Evolutionary conservation across 2,797 vertebrate genomes (phyloP).

Genomic region (Sebastolobus altivelis): DNA sequence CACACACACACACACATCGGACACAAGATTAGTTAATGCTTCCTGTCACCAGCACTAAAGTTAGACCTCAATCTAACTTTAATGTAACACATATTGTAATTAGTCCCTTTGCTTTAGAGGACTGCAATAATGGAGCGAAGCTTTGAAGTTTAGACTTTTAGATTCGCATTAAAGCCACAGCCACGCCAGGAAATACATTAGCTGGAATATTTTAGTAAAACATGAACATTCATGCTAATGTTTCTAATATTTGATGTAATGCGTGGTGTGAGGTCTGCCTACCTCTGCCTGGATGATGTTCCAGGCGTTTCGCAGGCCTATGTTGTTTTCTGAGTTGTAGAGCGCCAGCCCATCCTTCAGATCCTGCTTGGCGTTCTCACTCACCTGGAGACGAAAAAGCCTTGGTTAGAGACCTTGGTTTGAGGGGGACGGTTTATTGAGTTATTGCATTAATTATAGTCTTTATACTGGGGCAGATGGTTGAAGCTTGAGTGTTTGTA

Average conservation of each 20-base stretch:
- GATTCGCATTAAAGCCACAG: conserved; percentile 33
- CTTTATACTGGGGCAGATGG: background rate
- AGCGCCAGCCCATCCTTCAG: conserved; percentile 95
- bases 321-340: conserved; percentile 96
- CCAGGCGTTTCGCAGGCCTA: conserved; percentile 97
- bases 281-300: conserved; percentile 99
- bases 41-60: conserved; percentile 1
- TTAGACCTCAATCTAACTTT: conserved; percentile 39
- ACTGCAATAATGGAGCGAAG: conserved; percentile 29
- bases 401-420: conserved; percentile 25
- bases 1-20: conserved; percentile 28
- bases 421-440: background rate
- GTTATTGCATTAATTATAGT: conserved; percentile 4
- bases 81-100: conserved; percentile 26
- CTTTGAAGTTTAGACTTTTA: conserved; percentile 23
- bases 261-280: conserved; percentile 9
- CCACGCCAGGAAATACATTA: conserved; percentile 54
- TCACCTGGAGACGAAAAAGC: conserved; percentile 85
- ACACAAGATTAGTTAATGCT: conserved; percentile 27
- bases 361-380: conserved; percentile 94
- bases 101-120: conserved; percentile 17
- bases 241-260: conserved; percentile 2
- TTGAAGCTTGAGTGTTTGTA: background rate
- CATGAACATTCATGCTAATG: conserved; percentile 11
- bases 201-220: conserved; percentile 42